These are phyloP conservation scores for Stenodema calcarata DNA, from an alignment of 2,888 invertebrate genomes.

Conservation along the genomic window DNA sequence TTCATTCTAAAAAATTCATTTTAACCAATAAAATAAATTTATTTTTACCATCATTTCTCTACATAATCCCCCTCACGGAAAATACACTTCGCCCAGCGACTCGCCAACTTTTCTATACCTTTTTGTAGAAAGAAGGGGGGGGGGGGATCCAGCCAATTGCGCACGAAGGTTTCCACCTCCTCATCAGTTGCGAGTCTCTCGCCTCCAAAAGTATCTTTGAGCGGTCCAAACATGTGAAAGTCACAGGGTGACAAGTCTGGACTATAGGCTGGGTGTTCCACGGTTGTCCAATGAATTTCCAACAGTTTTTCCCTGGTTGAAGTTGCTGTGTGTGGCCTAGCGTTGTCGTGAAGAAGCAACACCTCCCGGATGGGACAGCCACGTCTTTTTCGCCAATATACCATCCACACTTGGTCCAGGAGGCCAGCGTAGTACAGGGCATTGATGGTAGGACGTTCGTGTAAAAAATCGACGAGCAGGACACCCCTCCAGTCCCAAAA, in stretches of 20 bases:
- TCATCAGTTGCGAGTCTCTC: background rate
- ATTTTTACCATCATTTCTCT: background rate
- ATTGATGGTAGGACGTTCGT: background rate
- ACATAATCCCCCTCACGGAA: constrained; percentile 9
- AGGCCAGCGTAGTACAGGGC: background rate
- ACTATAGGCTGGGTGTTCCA: constrained; percentile 55
- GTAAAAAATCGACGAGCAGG: background rate
- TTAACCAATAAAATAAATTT: no score
- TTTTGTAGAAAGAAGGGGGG: background rate
- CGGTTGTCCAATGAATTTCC: constrained; percentile 52
- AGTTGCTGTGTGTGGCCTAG: background rate
- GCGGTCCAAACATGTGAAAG: constrained; percentile 58
- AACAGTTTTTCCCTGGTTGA: constrained; percentile 6
- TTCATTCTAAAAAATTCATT: no score
- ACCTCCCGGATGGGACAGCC: background rate
- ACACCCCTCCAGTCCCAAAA: background rate
- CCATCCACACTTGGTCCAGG: background rate
- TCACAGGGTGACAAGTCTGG: constrained; percentile 58
- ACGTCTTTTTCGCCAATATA: background rate
- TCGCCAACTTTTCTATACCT: background rate
- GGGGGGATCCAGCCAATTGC: background rate
- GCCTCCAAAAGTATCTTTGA: constrained; percentile 58
- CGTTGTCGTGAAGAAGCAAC: background rate
- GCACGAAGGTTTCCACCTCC: constrained; percentile 5
- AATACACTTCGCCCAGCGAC: constrained; percentile 8